phyloP scores from a whole-genome alignment of 2,113 vertebrate species.

The Meleagris gallopavo region DNA sequence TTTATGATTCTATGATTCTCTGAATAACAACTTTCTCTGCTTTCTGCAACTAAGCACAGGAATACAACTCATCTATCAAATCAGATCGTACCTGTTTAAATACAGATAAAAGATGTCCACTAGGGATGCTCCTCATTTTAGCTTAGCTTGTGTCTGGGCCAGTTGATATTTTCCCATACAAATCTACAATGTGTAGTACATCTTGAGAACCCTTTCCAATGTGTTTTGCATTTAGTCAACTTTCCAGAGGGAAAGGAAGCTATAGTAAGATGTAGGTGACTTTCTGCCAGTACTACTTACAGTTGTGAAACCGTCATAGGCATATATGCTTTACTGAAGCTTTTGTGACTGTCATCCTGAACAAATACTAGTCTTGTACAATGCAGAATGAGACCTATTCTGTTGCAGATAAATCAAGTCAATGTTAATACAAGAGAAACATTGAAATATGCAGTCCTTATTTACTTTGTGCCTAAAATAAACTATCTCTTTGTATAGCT shows the following conservation, averaged over 20 bases:
- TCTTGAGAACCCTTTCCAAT: not conserved
- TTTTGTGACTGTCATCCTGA: not conserved
- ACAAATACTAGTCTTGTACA: not conserved
- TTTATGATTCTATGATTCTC: not conserved
- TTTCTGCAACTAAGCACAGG: not conserved
- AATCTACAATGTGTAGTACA: not conserved
- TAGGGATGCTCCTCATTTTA: not conserved
- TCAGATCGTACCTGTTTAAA: not conserved
- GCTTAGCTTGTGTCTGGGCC: fast-evolving
- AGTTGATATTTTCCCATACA: not conserved
- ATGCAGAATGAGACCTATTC: not conserved
- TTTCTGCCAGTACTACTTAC: not conserved
- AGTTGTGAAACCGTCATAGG: not conserved
- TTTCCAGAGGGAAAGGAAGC: not conserved
- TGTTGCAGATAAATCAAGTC: not conserved
- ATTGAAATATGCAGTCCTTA: not conserved
- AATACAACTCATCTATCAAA: not conserved
- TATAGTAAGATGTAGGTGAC: not conserved
- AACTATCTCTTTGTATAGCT: not conserved
- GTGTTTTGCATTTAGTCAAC: not conserved
- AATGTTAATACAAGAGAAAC: not conserved
- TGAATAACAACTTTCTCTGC: not conserved
- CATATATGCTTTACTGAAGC: not conserved
- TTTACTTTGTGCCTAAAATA: not conserved
- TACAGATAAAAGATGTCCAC: not conserved